Percentiles rank a stretch among this genome's conserved stretches.
Conservation (phyloP, 2,113 vertebrate genomes). For the Micronisus gabar region DNA sequence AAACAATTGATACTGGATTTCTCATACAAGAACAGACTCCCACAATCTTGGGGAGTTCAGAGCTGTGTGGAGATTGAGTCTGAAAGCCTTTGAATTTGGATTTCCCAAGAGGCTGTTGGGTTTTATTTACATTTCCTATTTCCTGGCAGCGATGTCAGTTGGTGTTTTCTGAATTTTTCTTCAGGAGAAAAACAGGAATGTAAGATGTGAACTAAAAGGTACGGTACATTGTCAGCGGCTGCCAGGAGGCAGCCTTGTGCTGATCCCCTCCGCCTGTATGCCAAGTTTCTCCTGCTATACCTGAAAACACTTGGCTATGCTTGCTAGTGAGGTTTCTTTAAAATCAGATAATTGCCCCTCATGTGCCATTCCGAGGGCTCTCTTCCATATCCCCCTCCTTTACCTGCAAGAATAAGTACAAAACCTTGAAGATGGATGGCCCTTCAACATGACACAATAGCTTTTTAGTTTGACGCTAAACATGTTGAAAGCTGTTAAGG, state of each 20-base stretch:
- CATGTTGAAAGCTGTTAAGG: background rate
- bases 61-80: background rate
- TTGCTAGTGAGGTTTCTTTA: background rate
- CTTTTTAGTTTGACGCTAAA: background rate
- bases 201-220: background rate
- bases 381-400: background rate
- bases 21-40: background rate
- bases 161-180: slow-evolving; percentile 7
- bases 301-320: background rate
- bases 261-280: background rate
- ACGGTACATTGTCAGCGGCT: background rate
- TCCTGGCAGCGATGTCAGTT: slow-evolving; percentile 10
- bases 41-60: background rate
- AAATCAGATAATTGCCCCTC: background rate
- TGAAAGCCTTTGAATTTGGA: background rate
- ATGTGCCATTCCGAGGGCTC: background rate
- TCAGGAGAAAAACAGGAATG: background rate
- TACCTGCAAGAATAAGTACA: background rate
- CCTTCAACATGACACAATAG: background rate
- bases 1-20: background rate
- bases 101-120: background rate
- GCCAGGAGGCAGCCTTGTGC: background rate
- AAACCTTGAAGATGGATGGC: background rate
- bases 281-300: background rate
- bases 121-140: slow-evolving; percentile 57